Base-by-base conservation (phyloP, 2,888 invertebrate species). In the Ochropacha duplaris region DNA sequence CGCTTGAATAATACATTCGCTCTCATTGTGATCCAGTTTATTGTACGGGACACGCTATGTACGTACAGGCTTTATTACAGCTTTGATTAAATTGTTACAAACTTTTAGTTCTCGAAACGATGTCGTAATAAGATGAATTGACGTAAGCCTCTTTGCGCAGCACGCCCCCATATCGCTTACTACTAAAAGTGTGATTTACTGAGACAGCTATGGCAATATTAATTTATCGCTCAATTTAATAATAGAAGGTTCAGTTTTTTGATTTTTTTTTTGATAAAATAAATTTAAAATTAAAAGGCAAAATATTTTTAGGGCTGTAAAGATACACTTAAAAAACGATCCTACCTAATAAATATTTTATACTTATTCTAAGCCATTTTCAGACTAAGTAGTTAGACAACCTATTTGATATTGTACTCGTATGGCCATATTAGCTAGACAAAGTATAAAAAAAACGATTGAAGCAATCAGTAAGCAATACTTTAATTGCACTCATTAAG, bases 1-100 rank as follows among this genome's bases (percentile, higher is more conserved):
- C 72, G 77, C 75, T 79, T 85, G 83, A 84, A 86, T 86, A 86
- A 87, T 83, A 83, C 85, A 84, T 81, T 82, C 76, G 79, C 76
- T 84, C 81, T 79, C 79, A 74, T 83, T 83, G 80, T 84, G 74
- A 76, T 74, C 80, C 71, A 78, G 73, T 84, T 83, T 78, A 78
- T 80, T 80, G 75, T 76, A 72, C 68, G 65, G 63, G 59, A 65
- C 59, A 62, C 57, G 66, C 65, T 60, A 64, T 59, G 61, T n/a
- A n/a, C n/a, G 28, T 9, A 28, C 28, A 65, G 63, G 44, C 59
- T 50, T 54, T 64, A 16, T 26, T 16, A 28, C 61, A 55, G 57
- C 61, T 66, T 62, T 64, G 66, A 60, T 68, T 66, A 60, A 64
- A 73, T 69, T 71, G 65, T 66, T 65, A 66, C 60, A 65, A 55